Evolutionary conservation across 2,797 vertebrate genomes (phyloP).

Genomic region (Cacajao melanocephalus): DNA sequence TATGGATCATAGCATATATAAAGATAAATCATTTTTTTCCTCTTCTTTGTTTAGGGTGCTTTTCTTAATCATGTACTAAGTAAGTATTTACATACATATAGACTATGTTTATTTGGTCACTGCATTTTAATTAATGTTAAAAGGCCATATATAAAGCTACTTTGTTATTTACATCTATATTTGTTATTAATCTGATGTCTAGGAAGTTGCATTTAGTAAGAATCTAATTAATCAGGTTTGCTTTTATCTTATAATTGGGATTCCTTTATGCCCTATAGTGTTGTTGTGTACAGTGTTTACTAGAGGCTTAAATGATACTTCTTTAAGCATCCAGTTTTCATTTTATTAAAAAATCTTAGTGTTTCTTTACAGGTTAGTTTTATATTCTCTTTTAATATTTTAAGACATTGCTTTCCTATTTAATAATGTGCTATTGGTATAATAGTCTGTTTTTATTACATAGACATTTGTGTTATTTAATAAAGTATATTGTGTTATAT

Average conservation of each 20-base stretch:
- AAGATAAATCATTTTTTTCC: conserved; percentile 57
- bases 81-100: conserved; percentile 65
- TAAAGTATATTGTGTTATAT: conserved; percentile 70
- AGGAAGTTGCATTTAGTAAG: conserved; percentile 50
- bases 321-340: conserved; percentile 37
- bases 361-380: conserved; percentile 41
- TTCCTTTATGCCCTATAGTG: conserved; percentile 48
- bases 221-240: conserved; percentile 39
- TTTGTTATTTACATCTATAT: conserved; percentile 41
- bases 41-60: conserved; percentile 69
- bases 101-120: conserved; percentile 15
- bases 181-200: conserved; percentile 28
- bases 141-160: not conserved
- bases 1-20: conserved; percentile 27
- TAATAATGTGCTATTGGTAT: conserved; percentile 46
- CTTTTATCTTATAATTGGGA: conserved; percentile 43
- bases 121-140: conserved; percentile 51
- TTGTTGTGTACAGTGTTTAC: conserved; percentile 45
- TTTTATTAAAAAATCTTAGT: conserved; percentile 51
- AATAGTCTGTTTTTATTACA: conserved; percentile 61
- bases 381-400: conserved; percentile 57
- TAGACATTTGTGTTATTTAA: conserved; percentile 62
- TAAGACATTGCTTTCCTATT: conserved; percentile 53
- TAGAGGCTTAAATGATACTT: conserved; percentile 45
- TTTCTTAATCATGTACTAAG: conserved; percentile 69